phyloP scores from a whole-genome alignment of 2,888 invertebrate species.

The Cyclophora punctaria region DNA sequence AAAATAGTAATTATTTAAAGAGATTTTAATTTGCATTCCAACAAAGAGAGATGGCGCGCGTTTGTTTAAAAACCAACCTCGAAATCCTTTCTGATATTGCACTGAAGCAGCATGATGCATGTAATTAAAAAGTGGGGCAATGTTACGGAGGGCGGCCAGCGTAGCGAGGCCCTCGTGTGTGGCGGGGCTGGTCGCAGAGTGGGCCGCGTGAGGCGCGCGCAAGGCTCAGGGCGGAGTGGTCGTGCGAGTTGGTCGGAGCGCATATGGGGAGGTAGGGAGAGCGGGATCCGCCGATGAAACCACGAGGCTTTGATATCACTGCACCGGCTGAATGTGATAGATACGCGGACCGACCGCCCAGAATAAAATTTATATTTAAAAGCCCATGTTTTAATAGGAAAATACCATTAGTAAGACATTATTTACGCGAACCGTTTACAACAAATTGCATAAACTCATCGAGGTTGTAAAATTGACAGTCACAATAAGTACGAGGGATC shows the following conservation, averaged over 20 bases:
- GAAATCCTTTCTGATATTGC: conserved; percentile 58
- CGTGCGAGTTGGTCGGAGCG: conserved; percentile 7
- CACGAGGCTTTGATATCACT: conserved; percentile 49
- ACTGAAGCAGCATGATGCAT: conserved; percentile 54
- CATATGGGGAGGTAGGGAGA: conserved; percentile 18
- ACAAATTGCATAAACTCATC: no score
- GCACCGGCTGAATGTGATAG: conserved; percentile 32
- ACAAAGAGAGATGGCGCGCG: conserved; percentile 7
- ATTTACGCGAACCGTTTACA: no score
- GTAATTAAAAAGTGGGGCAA: conserved; percentile 66
- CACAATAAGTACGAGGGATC: no score
- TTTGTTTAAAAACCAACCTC: conserved; percentile 32
- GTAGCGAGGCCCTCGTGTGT: conserved; percentile 18
- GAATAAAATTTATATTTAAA: conserved; percentile 11
- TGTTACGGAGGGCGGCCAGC: conserved; percentile 30
- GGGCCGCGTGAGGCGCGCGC: neutral
- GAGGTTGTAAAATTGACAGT: no score
- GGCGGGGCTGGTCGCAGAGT: neutral
- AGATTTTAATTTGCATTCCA: conserved; percentile 5
- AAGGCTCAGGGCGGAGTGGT: conserved; percentile 15
- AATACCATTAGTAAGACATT: conserved; percentile 6
- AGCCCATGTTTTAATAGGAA: conserved; percentile 3
- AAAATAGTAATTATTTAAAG: neutral
- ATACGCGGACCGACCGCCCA: conserved; percentile 14
- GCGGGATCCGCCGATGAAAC: conserved; percentile 37